These are phyloP conservation scores for Pangasius djambal DNA, from an alignment of 2,797 vertebrate genomes.

Conservation along the genomic window DNA sequence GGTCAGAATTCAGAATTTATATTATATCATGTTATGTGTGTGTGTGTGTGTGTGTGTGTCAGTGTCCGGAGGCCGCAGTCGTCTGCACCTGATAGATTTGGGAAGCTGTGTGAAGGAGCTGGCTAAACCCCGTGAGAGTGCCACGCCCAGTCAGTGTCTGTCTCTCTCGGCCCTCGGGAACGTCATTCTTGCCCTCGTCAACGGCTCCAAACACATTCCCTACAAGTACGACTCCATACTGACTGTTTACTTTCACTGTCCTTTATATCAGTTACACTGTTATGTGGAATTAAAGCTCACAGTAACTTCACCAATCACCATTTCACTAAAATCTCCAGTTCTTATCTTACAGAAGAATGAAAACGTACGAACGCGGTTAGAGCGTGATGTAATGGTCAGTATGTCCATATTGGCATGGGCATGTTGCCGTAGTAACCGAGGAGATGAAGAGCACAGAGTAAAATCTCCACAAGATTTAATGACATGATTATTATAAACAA, in stretches of 20 bases:
- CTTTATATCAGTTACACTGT: neutral
- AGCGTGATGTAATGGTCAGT: neutral
- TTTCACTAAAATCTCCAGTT: neutral
- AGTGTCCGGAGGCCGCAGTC: slow-evolving; percentile 98
- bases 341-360: neutral
- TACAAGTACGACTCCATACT: slow-evolving; percentile 87
- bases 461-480: neutral
- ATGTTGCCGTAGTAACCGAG: neutral
- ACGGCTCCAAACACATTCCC: slow-evolving; percentile 97
- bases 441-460: neutral
- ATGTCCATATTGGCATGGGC: neutral
- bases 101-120: slow-evolving; percentile 93
- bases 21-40: neutral
- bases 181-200: slow-evolving; percentile 96
- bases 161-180: slow-evolving; percentile 95
- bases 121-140: slow-evolving; percentile 83
- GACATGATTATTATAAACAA: neutral
- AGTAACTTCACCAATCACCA: neutral
- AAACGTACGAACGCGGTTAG: neutral
- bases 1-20: neutral
- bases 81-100: slow-evolving; percentile 94
- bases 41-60: slow-evolving; percentile 29
- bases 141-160: slow-evolving; percentile 82
- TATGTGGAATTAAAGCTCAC: neutral
- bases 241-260: neutral